phyloP scores from a whole-genome alignment of 2,797 vertebrate genomes.

The Tachyglossus aculeatus region DNA sequence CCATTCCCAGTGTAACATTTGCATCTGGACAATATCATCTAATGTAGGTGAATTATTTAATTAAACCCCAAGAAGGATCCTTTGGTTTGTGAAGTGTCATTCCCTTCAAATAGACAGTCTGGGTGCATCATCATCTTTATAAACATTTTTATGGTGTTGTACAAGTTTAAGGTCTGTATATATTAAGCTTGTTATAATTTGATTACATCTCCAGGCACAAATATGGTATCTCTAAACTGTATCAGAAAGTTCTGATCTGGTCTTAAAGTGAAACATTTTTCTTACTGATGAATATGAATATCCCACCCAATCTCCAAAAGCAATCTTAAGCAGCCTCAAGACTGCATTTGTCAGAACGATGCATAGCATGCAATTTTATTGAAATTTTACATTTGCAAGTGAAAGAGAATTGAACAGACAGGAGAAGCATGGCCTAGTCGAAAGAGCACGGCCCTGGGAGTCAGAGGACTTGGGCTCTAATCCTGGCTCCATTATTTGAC shows the following conservation, averaged over 20 bases:
- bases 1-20: background rate
- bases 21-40: background rate
- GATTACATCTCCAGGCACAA: constrained; percentile 37
- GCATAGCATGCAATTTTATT: constrained; percentile 29
- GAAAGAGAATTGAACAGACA: constrained; percentile 30
- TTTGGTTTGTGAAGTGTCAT: background rate
- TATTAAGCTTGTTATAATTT: background rate
- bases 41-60: background rate
- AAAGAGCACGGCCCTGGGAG: no score
- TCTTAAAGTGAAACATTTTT: constrained; percentile 21
- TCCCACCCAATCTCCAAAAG: background rate
- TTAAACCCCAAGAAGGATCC: background rate
- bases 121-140: background rate
- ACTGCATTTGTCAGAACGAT: constrained; percentile 7
- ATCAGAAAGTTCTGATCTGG: constrained; percentile 13
- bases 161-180: background rate
- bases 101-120: constrained; percentile 9
- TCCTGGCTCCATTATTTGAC: no score
- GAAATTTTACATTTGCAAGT: constrained; percentile 12
- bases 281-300: background rate
- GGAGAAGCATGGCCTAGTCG: constrained; percentile 20
- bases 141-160: constrained; percentile 13
- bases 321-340: constrained; percentile 30
- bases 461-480: no score
- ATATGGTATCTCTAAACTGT: constrained; percentile 2